A percentile compares a stretch with the other conserved stretches of the same genome.
Evolutionary conservation across 1,140 invertebrate genomes (phyloP).

Genomic region (Hycleus cichorii): DNA sequence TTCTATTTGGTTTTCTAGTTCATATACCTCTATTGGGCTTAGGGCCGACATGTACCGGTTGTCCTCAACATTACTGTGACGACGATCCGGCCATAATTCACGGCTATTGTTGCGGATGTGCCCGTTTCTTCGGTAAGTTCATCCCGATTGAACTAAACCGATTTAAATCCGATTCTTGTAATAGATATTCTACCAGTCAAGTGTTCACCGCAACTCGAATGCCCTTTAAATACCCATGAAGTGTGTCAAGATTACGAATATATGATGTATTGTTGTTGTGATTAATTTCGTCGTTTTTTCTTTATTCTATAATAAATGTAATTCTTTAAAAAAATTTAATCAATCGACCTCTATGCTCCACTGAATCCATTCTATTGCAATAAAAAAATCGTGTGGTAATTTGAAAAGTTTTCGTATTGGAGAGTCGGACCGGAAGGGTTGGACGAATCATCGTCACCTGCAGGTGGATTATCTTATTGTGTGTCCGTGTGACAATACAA

Average conservation of each 20-base stretch:
- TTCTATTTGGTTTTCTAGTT: not conserved
- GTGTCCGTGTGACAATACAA: too few species aligned
- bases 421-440: too few species aligned
- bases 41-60: constrained; percentile 46
- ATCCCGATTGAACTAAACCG: not conserved
- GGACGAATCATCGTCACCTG: too few species aligned
- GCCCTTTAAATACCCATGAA: constrained; percentile 46
- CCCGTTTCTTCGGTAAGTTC: constrained; percentile 45
- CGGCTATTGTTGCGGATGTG: constrained; percentile 56
- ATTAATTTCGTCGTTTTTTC: not conserved
- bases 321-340: not conserved
- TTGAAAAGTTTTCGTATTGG: too few species aligned
- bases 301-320: too few species aligned
- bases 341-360: too few species aligned
- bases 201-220: constrained; percentile 46
- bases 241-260: constrained; percentile 52
- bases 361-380: too few species aligned
- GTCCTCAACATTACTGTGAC: constrained; percentile 48
- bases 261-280: constrained; percentile 53
- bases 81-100: constrained; percentile 54
- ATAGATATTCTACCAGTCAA: constrained; percentile 47
- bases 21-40: constrained; percentile 40
- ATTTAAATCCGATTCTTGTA: constrained; percentile 21
- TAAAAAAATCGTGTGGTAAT: too few species aligned
- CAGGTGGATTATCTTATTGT: too few species aligned